Percentiles rank a stretch among this genome's conserved stretches.
These are phyloP conservation scores for Pteropus alecto DNA, from an alignment of 2,113 vertebrate species.

Conservation along the genomic window DNA sequence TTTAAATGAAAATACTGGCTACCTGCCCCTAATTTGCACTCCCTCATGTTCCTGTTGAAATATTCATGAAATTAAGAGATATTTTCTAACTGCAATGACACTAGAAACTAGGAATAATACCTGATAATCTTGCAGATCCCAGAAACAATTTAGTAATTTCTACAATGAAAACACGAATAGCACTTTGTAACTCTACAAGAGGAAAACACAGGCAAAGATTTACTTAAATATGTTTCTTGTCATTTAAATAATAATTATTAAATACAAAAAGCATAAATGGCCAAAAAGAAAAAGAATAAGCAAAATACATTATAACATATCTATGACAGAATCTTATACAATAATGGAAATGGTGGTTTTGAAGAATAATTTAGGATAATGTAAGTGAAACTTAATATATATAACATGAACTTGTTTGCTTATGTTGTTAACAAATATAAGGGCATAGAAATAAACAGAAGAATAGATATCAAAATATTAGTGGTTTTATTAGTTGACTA, in stretches of 20 bases:
- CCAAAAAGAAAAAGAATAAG: not conserved
- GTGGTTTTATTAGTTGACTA: not conserved
- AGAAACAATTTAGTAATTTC: not conserved
- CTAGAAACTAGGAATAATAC: not conserved
- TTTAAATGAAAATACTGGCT: not conserved
- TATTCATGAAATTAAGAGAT: not conserved
- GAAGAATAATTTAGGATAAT: not conserved
- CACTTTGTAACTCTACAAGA: not conserved
- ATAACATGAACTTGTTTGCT: not conserved
- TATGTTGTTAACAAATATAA: not conserved
- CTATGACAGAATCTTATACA: not conserved
- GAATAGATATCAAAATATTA: not conserved
- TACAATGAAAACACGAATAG: not conserved
- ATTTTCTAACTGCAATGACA: not conserved
- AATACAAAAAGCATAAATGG: not conserved
- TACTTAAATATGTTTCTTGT: not conserved
- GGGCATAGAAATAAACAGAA: not conserved
- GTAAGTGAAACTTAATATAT: not conserved
- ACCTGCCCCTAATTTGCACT: not conserved
- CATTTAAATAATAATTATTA: not conserved
- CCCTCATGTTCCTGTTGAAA: not conserved
- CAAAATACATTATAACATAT: not conserved
- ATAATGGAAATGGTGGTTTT: not conserved
- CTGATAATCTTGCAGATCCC: not conserved
- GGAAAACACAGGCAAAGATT: not conserved